Conservation (phyloP, 2,888 invertebrate species). For the Gastrophysa polygoni region DNA sequence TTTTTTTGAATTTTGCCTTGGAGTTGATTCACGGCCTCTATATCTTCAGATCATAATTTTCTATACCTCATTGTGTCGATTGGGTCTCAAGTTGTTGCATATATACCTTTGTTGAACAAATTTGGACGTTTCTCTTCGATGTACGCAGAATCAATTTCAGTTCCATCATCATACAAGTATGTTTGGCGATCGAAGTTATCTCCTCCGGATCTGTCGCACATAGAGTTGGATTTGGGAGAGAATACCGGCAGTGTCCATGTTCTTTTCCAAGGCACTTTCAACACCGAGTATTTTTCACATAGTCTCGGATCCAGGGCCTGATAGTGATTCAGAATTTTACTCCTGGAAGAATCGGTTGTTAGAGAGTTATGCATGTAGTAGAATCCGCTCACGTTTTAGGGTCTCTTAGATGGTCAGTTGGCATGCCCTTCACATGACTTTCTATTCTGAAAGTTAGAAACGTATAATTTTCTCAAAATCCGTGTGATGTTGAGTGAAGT, state of each 20-base stretch:
- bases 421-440: not conserved
- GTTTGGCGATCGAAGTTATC: conserved; percentile 37
- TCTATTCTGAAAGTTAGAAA: not conserved
- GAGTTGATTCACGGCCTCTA: too few relatives aligned
- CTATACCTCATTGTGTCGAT: too few relatives aligned
- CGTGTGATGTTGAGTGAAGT: too few relatives aligned
- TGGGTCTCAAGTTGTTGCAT: not conserved
- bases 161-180: conserved; percentile 41
- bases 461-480: too few relatives aligned
- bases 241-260: conserved; percentile 38
- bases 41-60: too few relatives aligned
- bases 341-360: not conserved
- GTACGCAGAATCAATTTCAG: conserved; percentile 37
- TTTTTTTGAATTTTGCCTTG: too few relatives aligned
- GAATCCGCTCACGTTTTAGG: not conserved
- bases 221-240: conserved; percentile 18
- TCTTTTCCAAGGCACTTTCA: conserved; percentile 39
- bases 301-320: conserved; percentile 34
- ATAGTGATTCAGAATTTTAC: not conserved
- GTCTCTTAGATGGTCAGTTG: not conserved
- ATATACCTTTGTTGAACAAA: conserved; percentile 3
- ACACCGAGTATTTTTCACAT: conserved; percentile 37
- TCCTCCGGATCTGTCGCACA: conserved; percentile 11
- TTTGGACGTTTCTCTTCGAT: conserved; percentile 21
- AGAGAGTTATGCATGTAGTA: too few relatives aligned